phyloP scores from a whole-genome alignment of 1,140 invertebrate species.

The Eciton burchellii region DNA sequence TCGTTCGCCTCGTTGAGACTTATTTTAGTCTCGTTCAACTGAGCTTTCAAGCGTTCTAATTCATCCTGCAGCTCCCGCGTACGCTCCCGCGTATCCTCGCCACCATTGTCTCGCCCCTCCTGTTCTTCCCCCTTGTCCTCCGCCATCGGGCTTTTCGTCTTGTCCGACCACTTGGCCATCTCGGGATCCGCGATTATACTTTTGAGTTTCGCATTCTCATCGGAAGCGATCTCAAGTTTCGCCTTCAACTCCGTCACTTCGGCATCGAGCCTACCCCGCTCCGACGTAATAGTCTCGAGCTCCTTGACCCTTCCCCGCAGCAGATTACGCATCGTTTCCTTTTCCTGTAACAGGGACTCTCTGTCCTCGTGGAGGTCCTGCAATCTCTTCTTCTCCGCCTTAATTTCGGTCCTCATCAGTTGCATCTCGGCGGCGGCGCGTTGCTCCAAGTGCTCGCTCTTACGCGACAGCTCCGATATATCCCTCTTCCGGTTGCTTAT shows the following conservation, averaged over 20 bases:
- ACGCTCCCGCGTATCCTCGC: not conserved
- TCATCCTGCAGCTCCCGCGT: slow-evolving; percentile 52
- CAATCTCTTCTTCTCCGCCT: slow-evolving; percentile 42
- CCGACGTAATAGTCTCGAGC: slow-evolving; percentile 37
- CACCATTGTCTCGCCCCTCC: slow-evolving; percentile 29
- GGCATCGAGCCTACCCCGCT: slow-evolving; percentile 29
- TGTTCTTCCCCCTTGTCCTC: not conserved
- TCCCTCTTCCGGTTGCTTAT: slow-evolving; percentile 8
- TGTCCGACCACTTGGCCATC: not conserved
- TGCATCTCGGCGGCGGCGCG: slow-evolving; percentile 40
- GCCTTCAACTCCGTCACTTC: slow-evolving; percentile 28
- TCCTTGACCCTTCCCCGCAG: slow-evolving; percentile 51
- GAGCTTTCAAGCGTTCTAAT: slow-evolving; percentile 6
- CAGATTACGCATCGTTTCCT: slow-evolving; percentile 42
- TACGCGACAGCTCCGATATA: slow-evolving; percentile 18
- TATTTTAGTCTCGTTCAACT: slow-evolving; percentile 41
- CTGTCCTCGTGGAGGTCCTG: slow-evolving; percentile 52
- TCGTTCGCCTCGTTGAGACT: slow-evolving; percentile 14
- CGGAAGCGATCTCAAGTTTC: slow-evolving; percentile 41
- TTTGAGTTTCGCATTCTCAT: slow-evolving; percentile 55
- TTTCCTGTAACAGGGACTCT: slow-evolving; percentile 56
- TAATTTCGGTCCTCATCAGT: slow-evolving; percentile 51
- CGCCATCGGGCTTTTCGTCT: slow-evolving; percentile 4
- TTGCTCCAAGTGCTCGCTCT: slow-evolving; percentile 20
- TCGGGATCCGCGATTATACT: slow-evolving; percentile 33